Conservation (phyloP, 1,140 invertebrate genomes). For the Oscheius sp. region DNA sequence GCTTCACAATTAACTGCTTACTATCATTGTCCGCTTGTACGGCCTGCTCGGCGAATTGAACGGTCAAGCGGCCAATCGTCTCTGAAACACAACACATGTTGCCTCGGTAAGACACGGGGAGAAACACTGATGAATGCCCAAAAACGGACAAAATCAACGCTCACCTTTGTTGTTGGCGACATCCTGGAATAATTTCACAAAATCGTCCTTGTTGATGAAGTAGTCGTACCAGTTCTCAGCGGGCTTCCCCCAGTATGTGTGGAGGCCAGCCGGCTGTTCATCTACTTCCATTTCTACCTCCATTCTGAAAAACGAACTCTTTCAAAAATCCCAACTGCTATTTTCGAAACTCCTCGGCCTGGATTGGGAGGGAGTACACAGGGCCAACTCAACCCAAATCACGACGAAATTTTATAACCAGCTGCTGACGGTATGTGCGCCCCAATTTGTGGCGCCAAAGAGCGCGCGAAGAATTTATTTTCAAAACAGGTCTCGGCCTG, state of each 20-base stretch:
- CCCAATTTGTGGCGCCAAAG: too few relatives aligned
- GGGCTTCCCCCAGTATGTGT: conserved; percentile 17
- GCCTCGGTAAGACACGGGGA: background rate
- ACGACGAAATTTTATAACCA: too few relatives aligned
- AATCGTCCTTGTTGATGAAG: conserved; percentile 22
- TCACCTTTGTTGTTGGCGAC: background rate
- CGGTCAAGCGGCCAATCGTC: background rate
- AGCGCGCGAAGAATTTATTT: too few relatives aligned
- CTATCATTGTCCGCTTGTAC: conserved; percentile 7
- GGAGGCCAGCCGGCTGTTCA: background rate
- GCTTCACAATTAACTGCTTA: background rate
- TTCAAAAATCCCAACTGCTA: too few relatives aligned
- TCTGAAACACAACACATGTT: conserved; percentile 34
- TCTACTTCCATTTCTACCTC: conserved; percentile 3
- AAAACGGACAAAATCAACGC: background rate
- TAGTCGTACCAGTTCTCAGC: conserved; percentile 36
- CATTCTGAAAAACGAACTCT: too few relatives aligned
- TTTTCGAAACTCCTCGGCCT: too few relatives aligned
- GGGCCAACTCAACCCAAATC: too few relatives aligned
- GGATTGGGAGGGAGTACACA: too few relatives aligned
- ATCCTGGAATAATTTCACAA: conserved; percentile 15
- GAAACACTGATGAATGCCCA: background rate
- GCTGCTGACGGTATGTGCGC: too few relatives aligned
- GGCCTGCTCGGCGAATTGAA: conserved; percentile 35
- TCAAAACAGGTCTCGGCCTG: too few relatives aligned